phyloP scores from a whole-genome alignment of 2,797 vertebrate species.

The Eospalax fontanierii region DNA sequence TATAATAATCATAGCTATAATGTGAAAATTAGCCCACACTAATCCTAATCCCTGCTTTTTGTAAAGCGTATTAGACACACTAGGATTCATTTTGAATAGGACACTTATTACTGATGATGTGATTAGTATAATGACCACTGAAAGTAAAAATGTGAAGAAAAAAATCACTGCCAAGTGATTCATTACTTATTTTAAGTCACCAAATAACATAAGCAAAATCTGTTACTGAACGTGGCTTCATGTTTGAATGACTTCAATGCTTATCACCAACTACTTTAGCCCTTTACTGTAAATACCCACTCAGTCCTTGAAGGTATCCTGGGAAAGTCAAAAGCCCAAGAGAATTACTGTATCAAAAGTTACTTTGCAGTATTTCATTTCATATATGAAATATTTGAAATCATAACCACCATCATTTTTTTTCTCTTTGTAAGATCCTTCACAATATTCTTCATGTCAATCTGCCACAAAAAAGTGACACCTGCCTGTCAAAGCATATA shows the following conservation, averaged over 20 bases:
- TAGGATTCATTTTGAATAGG: neutral
- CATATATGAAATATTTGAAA: neutral
- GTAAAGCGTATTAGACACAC: neutral
- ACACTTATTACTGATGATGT: neutral
- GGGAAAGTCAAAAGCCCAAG: neutral
- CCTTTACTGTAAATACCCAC: neutral
- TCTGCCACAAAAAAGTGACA: neutral
- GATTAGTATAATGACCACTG: neutral
- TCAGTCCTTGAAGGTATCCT: neutral
- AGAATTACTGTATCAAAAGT: neutral
- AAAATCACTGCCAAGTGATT: neutral
- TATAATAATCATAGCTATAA: neutral
- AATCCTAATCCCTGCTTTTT: neutral
- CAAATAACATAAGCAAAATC: neutral
- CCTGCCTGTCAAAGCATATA: neutral
- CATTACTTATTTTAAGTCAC: constrained; percentile 10
- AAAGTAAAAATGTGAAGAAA: constrained; percentile 1
- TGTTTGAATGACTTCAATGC: too few relatives aligned
- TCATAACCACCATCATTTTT: neutral
- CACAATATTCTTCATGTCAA: constrained; percentile 8
- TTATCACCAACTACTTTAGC: neutral
- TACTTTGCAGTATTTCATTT: neutral
- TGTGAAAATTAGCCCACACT: neutral
- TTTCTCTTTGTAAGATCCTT: neutral
- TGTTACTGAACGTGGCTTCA: neutral